phyloP scores from a whole-genome alignment of 2,797 vertebrate genomes.

The Amphiprion clarkii region DNA sequence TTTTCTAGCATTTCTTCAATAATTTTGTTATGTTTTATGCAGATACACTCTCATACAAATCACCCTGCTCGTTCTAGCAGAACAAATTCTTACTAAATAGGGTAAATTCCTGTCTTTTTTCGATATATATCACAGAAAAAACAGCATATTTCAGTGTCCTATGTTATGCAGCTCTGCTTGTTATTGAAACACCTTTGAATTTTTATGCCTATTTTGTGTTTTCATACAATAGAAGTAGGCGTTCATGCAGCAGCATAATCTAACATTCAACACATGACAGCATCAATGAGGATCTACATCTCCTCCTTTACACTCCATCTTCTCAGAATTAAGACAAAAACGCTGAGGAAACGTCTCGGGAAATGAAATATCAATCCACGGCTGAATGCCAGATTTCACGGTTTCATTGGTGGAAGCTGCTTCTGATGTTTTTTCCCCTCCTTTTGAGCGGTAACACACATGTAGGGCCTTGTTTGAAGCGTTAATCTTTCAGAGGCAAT shows the following conservation, averaged over 20 bases:
- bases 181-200: no score
- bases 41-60: no score
- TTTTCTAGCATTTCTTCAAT: no score
- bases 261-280: slow-evolving; percentile 26
- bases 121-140: no score
- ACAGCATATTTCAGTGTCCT: no score
- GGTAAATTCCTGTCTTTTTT: no score
- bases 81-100: no score
- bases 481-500: slow-evolving; percentile 77
- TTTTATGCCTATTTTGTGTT: not conserved
- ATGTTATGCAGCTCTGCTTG: no score
- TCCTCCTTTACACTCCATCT: slow-evolving; percentile 3
- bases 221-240: not conserved
- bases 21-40: no score
- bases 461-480: slow-evolving; percentile 68
- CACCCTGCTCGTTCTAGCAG: no score
- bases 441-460: slow-evolving; percentile 50
- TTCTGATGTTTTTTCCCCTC: slow-evolving; percentile 17
- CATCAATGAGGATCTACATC: slow-evolving; percentile 33
- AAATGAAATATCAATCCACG: slow-evolving; percentile 58
- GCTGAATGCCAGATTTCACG: slow-evolving; percentile 41
- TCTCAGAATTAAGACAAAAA: slow-evolving; percentile 30
- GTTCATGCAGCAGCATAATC: slow-evolving; percentile 20
- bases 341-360: slow-evolving; percentile 10
- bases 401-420: slow-evolving; percentile 52